phyloP scores from a whole-genome alignment of 2,888 invertebrate genomes.

The Nemoura dubitans region DNA sequence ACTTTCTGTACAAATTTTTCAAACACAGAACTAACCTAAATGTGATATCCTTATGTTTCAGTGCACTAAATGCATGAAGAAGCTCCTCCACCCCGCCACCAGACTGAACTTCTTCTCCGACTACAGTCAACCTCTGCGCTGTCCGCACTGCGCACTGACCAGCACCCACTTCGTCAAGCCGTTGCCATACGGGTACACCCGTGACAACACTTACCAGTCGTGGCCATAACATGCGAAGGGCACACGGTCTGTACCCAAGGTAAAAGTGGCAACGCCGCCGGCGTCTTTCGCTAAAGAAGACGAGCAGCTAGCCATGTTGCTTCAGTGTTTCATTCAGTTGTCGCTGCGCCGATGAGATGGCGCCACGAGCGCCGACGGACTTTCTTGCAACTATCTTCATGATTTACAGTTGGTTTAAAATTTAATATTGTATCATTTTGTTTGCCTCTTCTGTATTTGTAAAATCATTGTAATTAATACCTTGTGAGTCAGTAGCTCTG shows the following conservation, averaged over 20 bases:
- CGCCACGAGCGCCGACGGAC: too few relatives aligned
- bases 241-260: not conserved
- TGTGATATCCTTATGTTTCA: constrained; percentile 62
- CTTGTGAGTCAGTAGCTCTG: too few relatives aligned
- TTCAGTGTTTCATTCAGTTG: not conserved
- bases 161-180: constrained; percentile 97
- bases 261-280: not conserved
- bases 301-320: not conserved
- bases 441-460: too few relatives aligned
- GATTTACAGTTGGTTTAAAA: too few relatives aligned
- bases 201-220: constrained; percentile 70
- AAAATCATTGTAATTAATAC: too few relatives aligned
- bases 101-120: constrained; percentile 93
- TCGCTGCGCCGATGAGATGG: not conserved
- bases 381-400: not conserved
- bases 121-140: constrained; percentile 90
- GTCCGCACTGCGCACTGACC: constrained; percentile 88
- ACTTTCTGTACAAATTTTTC: too few relatives aligned
- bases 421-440: too few relatives aligned
- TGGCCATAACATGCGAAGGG: constrained; percentile 83
- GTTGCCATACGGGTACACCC: constrained; percentile 82
- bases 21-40: too few relatives aligned
- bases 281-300: not conserved
- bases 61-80: constrained; percentile 93
- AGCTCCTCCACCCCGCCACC: constrained; percentile 86